Percentiles rank a stretch among this genome's conserved stretches.
Evolutionary conservation across 2,797 vertebrate genomes (phyloP).

Genomic region (Brachymystax lenok): DNA sequence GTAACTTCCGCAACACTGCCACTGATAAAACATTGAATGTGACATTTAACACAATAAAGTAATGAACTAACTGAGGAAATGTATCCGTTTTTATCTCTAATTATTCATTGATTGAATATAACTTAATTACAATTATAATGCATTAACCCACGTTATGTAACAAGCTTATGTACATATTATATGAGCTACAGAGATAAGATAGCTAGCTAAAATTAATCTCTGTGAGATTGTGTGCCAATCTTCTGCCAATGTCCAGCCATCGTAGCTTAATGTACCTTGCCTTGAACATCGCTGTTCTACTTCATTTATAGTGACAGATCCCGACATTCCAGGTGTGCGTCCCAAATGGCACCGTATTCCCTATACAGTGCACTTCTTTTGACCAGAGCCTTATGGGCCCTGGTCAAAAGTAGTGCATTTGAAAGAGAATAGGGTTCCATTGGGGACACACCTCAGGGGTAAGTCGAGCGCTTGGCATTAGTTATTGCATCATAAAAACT

Average conservation of each 20-base stretch:
- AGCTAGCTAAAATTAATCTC: background rate
- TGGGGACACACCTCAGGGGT: background rate
- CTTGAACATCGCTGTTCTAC: background rate
- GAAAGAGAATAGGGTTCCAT: no score
- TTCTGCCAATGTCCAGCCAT: background rate
- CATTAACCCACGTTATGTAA: no score
- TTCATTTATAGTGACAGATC: background rate
- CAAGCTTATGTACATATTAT: background rate
- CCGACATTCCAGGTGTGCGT: background rate
- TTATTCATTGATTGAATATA: slow-evolving; percentile 8
- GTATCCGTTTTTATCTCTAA: background rate
- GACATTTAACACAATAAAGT: slow-evolving; percentile 5
- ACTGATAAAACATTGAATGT: background rate
- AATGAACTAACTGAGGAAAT: background rate
- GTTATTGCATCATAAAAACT: slow-evolving; percentile 24
- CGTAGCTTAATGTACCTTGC: background rate
- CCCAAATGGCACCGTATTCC: no score
- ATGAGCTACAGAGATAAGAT: background rate
- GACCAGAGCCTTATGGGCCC: no score
- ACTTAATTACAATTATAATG: background rate
- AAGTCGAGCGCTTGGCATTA: slow-evolving; percentile 25
- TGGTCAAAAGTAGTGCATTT: no score
- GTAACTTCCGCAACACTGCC: background rate
- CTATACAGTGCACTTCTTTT: background rate
- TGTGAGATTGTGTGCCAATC: background rate